A percentile compares a stretch with the other conserved stretches of the same genome.
These are phyloP conservation scores for Conistra vaccinii DNA, from an alignment of 2,888 invertebrate genomes.

Conservation along the genomic window DNA sequence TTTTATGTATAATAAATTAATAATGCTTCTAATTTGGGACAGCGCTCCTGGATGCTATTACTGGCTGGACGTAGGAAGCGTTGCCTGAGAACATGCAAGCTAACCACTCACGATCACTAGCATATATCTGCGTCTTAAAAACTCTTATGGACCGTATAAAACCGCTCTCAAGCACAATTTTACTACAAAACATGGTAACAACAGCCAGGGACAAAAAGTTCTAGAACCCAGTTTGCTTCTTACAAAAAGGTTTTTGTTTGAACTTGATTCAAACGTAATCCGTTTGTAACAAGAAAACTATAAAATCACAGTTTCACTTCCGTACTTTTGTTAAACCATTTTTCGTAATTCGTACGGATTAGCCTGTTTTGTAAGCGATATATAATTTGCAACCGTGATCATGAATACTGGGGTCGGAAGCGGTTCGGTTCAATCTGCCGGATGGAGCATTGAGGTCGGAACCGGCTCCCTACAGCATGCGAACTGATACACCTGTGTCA, in stretches of 20 bases:
- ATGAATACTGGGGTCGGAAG: slow-evolving; percentile 50
- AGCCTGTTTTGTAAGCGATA: neutral
- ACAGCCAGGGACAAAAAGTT: neutral
- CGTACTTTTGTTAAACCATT: neutral
- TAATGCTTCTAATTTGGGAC: too few species aligned
- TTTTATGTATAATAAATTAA: too few species aligned
- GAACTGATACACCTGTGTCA: slow-evolving; percentile 62
- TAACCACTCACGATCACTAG: too few species aligned
- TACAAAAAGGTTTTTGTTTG: neutral
- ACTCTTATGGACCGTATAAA: neutral
- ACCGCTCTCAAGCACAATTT: too few species aligned
- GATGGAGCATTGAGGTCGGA: slow-evolving; percentile 66
- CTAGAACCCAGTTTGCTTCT: neutral
- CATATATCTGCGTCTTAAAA: too few species aligned
- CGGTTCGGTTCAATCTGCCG: slow-evolving; percentile 58
- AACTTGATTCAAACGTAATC: neutral
- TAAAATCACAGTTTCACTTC: neutral
- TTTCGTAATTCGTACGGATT: neutral
- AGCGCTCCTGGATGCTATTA: too few species aligned
- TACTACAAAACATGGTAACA: neutral
- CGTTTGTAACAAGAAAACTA: neutral
- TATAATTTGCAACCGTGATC: slow-evolving; percentile 12
- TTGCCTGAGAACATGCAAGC: too few species aligned
- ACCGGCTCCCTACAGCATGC: slow-evolving; percentile 55
- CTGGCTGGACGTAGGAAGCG: too few species aligned